These are phyloP conservation scores for Dromococcyx pavoninus DNA, from an alignment of 2,797 vertebrate genomes.

Conservation along the genomic window DNA sequence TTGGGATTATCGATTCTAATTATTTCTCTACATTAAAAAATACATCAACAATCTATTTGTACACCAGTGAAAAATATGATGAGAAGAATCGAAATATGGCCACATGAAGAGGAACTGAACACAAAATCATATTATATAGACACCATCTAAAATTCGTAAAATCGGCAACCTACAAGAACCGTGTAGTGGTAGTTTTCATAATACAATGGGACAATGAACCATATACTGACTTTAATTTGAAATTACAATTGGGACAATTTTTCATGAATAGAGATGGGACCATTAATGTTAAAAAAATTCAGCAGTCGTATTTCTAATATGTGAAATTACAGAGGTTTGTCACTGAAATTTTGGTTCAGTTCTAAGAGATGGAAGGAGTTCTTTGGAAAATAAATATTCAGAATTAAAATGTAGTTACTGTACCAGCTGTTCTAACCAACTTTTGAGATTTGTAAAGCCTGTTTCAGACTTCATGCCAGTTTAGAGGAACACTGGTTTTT, in stretches of 20 bases:
- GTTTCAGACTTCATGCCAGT: not conserved
- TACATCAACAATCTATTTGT: not conserved
- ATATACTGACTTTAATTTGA: not conserved
- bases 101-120: not conserved
- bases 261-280: not conserved
- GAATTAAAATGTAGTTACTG: not conserved
- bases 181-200: not conserved
- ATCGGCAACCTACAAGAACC: not conserved
- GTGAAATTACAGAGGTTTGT: not conserved
- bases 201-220: not conserved
- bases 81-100: not conserved
- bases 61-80: not conserved
- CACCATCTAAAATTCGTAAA: not conserved
- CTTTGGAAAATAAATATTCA: not conserved
- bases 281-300: not conserved
- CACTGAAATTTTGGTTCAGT: not conserved
- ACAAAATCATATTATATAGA: not conserved
- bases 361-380: not conserved
- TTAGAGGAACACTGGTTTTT: not conserved
- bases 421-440: not conserved
- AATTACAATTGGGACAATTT: not conserved
- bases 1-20: not conserved
- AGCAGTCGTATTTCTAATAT: not conserved
- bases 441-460: not conserved
- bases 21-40: not conserved